A percentile compares a stretch with the other conserved stretches of the same genome.
phyloP scores from a whole-genome alignment of 2,888 invertebrate genomes.

The Myopa testacea region DNA sequence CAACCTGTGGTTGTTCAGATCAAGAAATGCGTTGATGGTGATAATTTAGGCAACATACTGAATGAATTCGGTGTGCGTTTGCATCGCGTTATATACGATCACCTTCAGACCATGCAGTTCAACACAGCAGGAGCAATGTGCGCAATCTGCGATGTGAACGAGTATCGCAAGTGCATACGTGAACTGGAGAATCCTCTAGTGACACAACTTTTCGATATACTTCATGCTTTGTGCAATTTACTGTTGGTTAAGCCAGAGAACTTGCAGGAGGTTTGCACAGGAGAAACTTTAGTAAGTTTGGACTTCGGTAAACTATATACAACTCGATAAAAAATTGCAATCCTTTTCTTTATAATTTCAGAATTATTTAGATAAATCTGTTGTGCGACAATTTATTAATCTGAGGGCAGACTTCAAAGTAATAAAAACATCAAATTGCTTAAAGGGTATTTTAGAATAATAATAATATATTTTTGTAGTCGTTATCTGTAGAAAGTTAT shows the following conservation, averaged over 20 bases:
- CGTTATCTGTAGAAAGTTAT: neutral
- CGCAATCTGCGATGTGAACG: slow-evolving; percentile 97
- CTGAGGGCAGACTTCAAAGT: slow-evolving; percentile 92
- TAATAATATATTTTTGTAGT: neutral
- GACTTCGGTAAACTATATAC: neutral
- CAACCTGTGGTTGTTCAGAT: slow-evolving; percentile 81
- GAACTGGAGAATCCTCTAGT: slow-evolving; percentile 82
- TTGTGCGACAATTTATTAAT: slow-evolving; percentile 93
- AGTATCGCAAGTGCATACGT: slow-evolving; percentile 89
- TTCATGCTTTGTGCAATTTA: slow-evolving; percentile 96
- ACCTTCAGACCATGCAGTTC: slow-evolving; percentile 93
- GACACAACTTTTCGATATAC: slow-evolving; percentile 90
- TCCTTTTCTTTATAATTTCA: slow-evolving; percentile 68
- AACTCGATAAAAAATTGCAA: neutral
- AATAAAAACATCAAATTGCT: slow-evolving; percentile 78
- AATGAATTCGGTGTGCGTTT: slow-evolving; percentile 92
- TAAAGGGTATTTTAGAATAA: slow-evolving; percentile 71
- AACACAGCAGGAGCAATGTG: slow-evolving; percentile 97
- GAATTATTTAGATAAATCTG: slow-evolving; percentile 90
- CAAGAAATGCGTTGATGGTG: slow-evolving; percentile 87
- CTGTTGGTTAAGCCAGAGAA: slow-evolving; percentile 96
- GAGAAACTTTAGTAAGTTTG: slow-evolving; percentile 87
- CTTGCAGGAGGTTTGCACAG: slow-evolving; percentile 93
- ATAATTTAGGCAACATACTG: slow-evolving; percentile 87
- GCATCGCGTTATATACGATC: slow-evolving; percentile 93